phyloP scores from a whole-genome alignment of 2,888 invertebrate species.

The Liopterus haemorrhoidalis region DNA sequence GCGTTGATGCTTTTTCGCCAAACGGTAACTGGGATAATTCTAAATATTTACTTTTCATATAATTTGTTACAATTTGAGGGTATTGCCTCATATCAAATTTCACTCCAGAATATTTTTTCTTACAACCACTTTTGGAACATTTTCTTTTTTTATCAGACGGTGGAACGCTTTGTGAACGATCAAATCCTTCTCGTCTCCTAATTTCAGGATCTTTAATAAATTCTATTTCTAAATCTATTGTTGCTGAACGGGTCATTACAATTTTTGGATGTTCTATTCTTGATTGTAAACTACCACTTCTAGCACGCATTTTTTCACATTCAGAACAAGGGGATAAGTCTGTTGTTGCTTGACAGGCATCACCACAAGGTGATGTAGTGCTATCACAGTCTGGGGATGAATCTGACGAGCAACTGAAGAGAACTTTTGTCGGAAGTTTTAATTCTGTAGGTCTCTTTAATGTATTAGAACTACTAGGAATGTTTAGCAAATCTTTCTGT shows the following conservation, averaged over 20 bases:
- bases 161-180: constrained; percentile 40
- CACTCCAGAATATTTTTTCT: constrained; percentile 62
- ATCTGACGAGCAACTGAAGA: constrained; percentile 21
- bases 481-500: constrained; percentile 18
- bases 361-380: constrained; percentile 6
- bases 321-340: constrained; percentile 19
- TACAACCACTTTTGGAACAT: constrained; percentile 30
- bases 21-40: constrained; percentile 57
- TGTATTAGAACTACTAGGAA: constrained; percentile 21
- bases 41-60: constrained; percentile 69
- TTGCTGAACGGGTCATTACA: constrained; percentile 27
- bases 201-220: constrained; percentile 22
- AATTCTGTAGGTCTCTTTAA: constrained; percentile 19
- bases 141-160: constrained; percentile 33
- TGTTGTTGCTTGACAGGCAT: constrained; percentile 16
- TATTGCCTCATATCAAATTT: constrained; percentile 70
- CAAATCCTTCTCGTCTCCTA: constrained; percentile 26
- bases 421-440: constrained; percentile 24
- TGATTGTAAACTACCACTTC: constrained; percentile 3
- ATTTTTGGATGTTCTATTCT: constrained; percentile 14
- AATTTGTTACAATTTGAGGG: constrained; percentile 67
- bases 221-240: constrained; percentile 28
- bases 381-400: constrained; percentile 19
- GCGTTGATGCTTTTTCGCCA: constrained; percentile 52
- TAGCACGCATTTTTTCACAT: constrained; percentile 15